A percentile compares a stretch with the other conserved stretches of the same genome.
Evolutionary conservation across 2,888 invertebrate genomes (phyloP).

Genomic region (Prenolepis imparis): DNA sequence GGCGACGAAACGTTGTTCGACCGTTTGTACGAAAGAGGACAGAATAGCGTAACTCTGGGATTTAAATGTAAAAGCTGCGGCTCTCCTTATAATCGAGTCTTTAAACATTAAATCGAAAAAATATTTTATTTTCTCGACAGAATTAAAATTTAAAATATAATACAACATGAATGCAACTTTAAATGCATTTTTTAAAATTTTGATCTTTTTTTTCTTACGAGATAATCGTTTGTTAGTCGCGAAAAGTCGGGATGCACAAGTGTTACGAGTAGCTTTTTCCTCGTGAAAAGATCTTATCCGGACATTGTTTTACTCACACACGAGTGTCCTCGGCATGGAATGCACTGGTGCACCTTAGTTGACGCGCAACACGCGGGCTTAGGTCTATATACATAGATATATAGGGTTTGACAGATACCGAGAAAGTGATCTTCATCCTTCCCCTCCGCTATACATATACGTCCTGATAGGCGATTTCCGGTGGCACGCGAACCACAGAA

Average conservation of each 20-base stretch:
- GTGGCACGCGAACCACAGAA: conserved; percentile 45
- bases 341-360: conserved; percentile 19
- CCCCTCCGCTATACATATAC: neutral
- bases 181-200: neutral
- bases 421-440: conserved; percentile 53
- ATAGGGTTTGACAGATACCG: conserved; percentile 37
- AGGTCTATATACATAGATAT: neutral
- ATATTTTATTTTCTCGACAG: neutral
- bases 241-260: conserved; percentile 50
- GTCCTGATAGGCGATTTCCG: conserved; percentile 66
- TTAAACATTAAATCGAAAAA: neutral
- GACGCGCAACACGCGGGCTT: neutral
- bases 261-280: conserved; percentile 39
- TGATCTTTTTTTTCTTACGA: neutral
- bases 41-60: neutral
- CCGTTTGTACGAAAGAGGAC: conserved; percentile 5
- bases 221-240: neutral
- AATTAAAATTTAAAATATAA: neutral
- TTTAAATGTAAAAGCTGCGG: neutral
- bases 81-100: neutral
- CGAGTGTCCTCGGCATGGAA: conserved; percentile 60
- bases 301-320: conserved; percentile 58
- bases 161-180: neutral
- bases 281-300: conserved; percentile 63
- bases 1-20: neutral